These are phyloP conservation scores for Corythoichthys haematopterus DNA, from an alignment of 2,113 vertebrate genomes.

Conservation along the genomic window DNA sequence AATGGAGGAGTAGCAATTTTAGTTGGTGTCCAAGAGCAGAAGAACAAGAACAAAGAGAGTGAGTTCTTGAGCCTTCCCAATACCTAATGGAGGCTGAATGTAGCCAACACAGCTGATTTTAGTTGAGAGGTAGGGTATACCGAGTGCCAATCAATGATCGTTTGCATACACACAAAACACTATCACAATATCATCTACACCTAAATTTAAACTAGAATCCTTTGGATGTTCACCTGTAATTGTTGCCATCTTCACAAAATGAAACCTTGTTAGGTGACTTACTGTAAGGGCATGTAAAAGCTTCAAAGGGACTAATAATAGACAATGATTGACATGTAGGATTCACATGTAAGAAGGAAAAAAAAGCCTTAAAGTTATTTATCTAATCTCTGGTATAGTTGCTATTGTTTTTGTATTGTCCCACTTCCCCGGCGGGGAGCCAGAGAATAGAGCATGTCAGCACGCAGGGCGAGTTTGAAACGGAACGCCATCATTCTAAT, in stretches of 20 bases:
- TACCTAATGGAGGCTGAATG: no score
- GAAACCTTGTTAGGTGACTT: not conserved
- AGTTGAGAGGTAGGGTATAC: no score
- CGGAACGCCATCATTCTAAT: constrained; percentile 64
- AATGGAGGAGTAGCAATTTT: no score
- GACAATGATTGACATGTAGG: constrained; percentile 50
- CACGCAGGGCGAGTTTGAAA: constrained; percentile 49
- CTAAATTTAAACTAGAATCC: not conserved
- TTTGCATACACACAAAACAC: not conserved
- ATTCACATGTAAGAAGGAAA: constrained; percentile 24
- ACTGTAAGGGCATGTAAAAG: constrained; percentile 10
- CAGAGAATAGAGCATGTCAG: constrained; percentile 59
- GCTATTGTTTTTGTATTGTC: constrained; percentile 47
- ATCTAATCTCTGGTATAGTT: constrained; percentile 58
- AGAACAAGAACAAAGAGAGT: no score
- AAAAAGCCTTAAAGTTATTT: constrained; percentile 45
- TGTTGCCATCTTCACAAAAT: not conserved
- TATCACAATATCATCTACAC: not conserved
- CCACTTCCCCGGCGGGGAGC: constrained; percentile 20
- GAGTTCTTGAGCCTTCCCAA: no score
- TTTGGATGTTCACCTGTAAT: not conserved
- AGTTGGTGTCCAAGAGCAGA: no score
- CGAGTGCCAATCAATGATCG: no score
- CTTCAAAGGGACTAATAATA: constrained; percentile 51
- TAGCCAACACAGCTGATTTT: no score